These are phyloP conservation scores for Pseudomyrmex cubaensis DNA, from an alignment of 1,140 invertebrate genomes.

Conservation along the genomic window DNA sequence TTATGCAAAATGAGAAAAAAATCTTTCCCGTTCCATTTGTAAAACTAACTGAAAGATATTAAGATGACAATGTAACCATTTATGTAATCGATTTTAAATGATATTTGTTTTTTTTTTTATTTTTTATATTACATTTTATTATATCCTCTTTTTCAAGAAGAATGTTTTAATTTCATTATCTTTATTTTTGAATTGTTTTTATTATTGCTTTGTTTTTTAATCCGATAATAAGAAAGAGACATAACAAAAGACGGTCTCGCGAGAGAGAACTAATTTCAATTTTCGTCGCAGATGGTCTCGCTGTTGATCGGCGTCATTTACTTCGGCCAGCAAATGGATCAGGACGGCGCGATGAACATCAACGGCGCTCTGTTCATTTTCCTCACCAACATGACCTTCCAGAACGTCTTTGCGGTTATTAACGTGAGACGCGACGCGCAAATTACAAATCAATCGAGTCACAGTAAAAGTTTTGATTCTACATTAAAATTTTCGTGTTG, in stretches of 20 bases:
- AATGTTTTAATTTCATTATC: neutral
- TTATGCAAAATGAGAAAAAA: neutral
- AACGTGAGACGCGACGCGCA: conserved; percentile 87
- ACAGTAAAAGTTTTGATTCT: neutral
- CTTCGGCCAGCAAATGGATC: conserved; percentile 92
- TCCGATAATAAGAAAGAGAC: too few species aligned
- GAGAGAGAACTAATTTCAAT: neutral
- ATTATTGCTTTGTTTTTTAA: too few species aligned
- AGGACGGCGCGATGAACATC: conserved; percentile 97
- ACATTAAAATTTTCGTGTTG: neutral
- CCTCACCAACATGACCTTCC: conserved; percentile 97
- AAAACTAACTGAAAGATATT: neutral
- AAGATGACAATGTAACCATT: neutral
- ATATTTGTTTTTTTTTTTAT: too few species aligned
- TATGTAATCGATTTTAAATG: neutral
- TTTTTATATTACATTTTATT: too few species aligned
- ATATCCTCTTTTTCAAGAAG: too few species aligned
- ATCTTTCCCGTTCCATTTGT: neutral
- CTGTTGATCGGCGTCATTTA: conserved; percentile 95
- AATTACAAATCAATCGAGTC: conserved; percentile 13
- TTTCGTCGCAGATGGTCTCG: conserved; percentile 91
- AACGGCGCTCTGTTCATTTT: conserved; percentile 98
- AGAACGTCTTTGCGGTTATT: conserved; percentile 95
- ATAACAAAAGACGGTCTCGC: too few species aligned
- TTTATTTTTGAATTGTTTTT: neutral